Conservation (phyloP, 2,888 invertebrate species). For the Coremacera marginata region DNA sequence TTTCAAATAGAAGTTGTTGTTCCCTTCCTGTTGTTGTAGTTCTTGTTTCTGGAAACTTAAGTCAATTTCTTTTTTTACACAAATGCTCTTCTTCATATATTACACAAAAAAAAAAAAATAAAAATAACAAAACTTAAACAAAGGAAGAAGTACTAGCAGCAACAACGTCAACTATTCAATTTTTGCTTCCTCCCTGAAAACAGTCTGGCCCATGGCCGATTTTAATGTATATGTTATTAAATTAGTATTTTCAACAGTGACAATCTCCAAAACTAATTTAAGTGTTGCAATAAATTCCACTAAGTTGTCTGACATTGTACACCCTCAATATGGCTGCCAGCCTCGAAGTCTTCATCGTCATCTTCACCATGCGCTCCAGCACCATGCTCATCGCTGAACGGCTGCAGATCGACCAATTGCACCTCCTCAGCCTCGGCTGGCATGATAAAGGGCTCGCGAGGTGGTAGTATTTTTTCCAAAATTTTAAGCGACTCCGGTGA, state of each 20-base stretch:
- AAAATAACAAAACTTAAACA: neutral
- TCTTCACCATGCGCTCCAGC: constrained; percentile 48
- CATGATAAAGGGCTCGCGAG: constrained; percentile 77
- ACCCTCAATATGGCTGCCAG: constrained; percentile 56
- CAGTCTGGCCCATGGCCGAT: neutral
- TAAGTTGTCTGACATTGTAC: constrained; percentile 63
- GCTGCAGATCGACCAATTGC: constrained; percentile 81
- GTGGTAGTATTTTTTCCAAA: constrained; percentile 82
- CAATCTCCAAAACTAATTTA: neutral
- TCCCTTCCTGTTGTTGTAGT: neutral
- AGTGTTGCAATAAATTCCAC: neutral
- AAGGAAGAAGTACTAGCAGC: neutral
- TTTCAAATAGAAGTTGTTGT: constrained; percentile 1
- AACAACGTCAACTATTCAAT: neutral
- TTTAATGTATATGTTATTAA: neutral
- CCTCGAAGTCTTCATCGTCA: constrained; percentile 58
- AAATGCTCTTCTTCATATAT: neutral
- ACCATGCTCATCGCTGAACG: constrained; percentile 67
- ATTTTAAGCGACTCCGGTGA: constrained; percentile 76
- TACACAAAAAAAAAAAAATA: neutral
- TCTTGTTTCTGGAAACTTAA: neutral
- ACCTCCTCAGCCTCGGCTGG: constrained; percentile 89
- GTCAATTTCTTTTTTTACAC: constrained; percentile 18
- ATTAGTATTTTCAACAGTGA: neutral
- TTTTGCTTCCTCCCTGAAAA: neutral